phyloP scores from a whole-genome alignment of 2,113 vertebrate genomes.

The Hyperoodon ampullatus region DNA sequence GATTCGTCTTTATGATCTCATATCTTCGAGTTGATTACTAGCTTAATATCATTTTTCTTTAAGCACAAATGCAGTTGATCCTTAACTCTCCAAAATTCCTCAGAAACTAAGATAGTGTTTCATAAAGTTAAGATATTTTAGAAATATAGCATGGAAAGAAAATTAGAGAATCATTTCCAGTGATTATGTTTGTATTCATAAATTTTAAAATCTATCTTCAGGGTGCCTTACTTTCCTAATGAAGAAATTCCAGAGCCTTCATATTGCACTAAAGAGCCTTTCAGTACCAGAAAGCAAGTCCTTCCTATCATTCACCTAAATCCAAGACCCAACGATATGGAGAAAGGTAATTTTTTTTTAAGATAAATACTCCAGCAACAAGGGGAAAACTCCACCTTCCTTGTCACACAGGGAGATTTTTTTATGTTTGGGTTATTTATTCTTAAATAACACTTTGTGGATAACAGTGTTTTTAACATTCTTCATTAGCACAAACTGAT shows the following conservation, averaged over 20 bases:
- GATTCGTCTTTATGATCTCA: not conserved
- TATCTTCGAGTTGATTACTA: not conserved
- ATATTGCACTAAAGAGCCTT: not conserved
- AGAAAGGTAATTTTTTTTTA: not conserved
- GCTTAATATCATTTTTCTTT: not conserved
- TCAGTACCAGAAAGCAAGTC: not conserved
- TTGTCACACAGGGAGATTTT: not conserved
- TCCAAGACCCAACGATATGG: not conserved
- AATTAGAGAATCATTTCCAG: not conserved
- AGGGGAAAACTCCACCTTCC: not conserved
- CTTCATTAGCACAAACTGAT: not conserved
- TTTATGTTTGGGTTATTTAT: not conserved
- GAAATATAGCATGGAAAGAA: not conserved
- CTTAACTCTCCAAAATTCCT: not conserved
- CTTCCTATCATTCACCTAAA: not conserved
- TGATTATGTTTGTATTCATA: not conserved
- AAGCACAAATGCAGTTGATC: not conserved
- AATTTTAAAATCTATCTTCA: not conserved
- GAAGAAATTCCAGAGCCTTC: not conserved
- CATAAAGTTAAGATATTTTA: not conserved
- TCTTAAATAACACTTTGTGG: not conserved
- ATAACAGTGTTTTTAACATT: not conserved
- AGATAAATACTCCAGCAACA: not conserved
- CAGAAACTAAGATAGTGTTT: not conserved
- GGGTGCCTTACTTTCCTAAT: not conserved